phyloP scores from a whole-genome alignment of 1,140 invertebrate genomes.

The Zaprionus taronus region DNA sequence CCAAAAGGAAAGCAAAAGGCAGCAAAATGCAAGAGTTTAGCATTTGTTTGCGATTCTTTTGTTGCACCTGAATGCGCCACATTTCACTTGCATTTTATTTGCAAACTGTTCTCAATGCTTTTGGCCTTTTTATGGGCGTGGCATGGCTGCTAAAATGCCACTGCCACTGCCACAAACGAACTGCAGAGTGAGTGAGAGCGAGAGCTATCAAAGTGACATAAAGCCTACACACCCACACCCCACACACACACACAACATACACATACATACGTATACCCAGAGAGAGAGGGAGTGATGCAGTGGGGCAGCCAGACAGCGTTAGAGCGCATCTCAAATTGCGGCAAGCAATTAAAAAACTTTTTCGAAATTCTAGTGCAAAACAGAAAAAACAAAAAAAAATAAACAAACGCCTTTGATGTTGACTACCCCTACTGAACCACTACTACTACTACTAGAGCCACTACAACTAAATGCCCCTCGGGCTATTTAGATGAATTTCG shows the following conservation, averaged over 20 bases:
- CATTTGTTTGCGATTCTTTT: conserved; percentile 74
- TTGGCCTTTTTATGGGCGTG: conserved; percentile 26
- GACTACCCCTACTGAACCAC: neutral
- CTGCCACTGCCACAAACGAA: neutral
- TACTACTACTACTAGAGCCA: no score
- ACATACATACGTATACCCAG: neutral
- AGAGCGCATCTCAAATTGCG: neutral
- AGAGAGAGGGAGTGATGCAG: neutral
- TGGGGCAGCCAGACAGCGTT: no score
- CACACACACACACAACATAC: neutral
- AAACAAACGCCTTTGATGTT: neutral
- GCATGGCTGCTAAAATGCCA: conserved; percentile 1
- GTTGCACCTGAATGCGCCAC: conserved; percentile 74
- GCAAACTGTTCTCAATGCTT: conserved; percentile 63
- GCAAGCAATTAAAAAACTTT: conserved; percentile 33
- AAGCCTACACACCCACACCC: conserved; percentile 10
- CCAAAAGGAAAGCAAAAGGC: conserved; percentile 6
- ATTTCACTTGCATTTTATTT: conserved; percentile 79
- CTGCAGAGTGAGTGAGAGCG: neutral
- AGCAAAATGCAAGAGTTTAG: conserved; percentile 71
- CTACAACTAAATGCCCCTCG: neutral
- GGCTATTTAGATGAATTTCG: neutral
- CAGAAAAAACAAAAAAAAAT: neutral
- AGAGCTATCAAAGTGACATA: conserved; percentile 32
- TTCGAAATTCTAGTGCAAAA: neutral